Evolutionary conservation across 2,797 vertebrate species (phyloP), one percentile per base, ranked within the genome.

Genomic region (Melanotaenia boesemani): DNA sequence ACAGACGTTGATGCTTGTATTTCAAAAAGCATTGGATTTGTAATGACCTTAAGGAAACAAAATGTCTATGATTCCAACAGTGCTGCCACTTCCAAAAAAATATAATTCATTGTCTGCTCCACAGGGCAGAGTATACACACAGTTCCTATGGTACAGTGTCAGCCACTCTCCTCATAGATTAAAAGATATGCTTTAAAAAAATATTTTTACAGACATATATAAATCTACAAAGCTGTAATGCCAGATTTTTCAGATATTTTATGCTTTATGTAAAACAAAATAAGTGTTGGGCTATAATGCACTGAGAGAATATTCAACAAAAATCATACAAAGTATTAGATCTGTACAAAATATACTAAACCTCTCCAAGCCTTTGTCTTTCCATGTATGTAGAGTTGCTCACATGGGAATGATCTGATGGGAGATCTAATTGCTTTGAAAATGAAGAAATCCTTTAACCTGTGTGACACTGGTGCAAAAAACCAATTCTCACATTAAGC

Each of bases 41-140:
- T 81, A 74, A 80, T 84, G 83, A 86, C 87, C 67, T 79, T 63
- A 77, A 83, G 75, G 81, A 82, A 79, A 89, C 87, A 86, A 85
- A 85, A 92, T 70, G 84, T 88, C 86, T 88, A n/a, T 50, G 79
- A 87, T 92, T 76, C 86, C 84, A 94, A 93, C 89, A 91, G 88
- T 91, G 90, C 93, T 92, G 92, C 89, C 93, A 93, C 90, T 90
- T 92, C 88, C 91, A 91, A 91, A 93, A 88, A 90, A 90, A 37
- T 88, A 93, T 88, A 93, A 91, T 91, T 94, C 90, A 93, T 89
- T 86, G 88, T 95, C 95, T 95, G 95, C 95, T 95, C 95, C 95
- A 95, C 94, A 95, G 95, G 94, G 95, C 95, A 95, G 94, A 91
- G 86, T 86, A 95, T 93, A 93, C 92, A 93, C 91, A 94, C 91